phyloP scores from a whole-genome alignment of 1,140 invertebrate species.

The Hirudo medicinalis region DNA sequence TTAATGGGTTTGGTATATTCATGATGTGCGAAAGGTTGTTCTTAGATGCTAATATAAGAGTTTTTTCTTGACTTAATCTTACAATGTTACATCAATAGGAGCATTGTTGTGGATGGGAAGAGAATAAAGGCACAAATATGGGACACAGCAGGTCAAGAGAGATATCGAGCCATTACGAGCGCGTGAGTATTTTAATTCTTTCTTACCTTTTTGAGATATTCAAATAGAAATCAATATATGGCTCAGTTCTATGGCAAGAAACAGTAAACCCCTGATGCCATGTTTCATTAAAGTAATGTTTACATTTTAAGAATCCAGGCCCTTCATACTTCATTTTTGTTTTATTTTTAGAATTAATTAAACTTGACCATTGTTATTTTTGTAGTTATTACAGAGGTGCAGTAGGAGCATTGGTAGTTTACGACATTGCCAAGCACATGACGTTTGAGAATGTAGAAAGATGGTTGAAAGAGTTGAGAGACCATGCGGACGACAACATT shows the following conservation, averaged over 20 bases:
- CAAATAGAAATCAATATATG: not conserved
- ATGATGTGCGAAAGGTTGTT: too few species aligned
- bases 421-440: slow-evolving; percentile 91
- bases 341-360: too few species aligned
- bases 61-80: not conserved
- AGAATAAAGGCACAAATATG: slow-evolving; percentile 65
- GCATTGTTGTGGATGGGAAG: slow-evolving; percentile 24
- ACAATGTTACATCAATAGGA: slow-evolving; percentile 15
- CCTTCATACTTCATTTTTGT: too few species aligned
- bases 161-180: slow-evolving; percentile 93
- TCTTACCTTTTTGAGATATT: not conserved
- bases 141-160: slow-evolving; percentile 99
- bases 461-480: slow-evolving; percentile 58
- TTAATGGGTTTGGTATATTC: too few species aligned
- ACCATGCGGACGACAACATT: slow-evolving; percentile 42
- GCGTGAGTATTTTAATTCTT: slow-evolving; percentile 49
- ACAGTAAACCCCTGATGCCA: too few species aligned
- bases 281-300: too few species aligned
- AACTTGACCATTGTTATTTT: not conserved
- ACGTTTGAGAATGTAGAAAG: slow-evolving; percentile 99
- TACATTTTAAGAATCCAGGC: too few species aligned
- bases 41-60: too few species aligned
- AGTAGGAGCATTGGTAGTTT: slow-evolving; percentile 40
- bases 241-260: too few species aligned
- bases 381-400: slow-evolving; percentile 68